Base-by-base conservation (phyloP, 2,888 invertebrate genomes). In the Parnassius smintheus region DNA sequence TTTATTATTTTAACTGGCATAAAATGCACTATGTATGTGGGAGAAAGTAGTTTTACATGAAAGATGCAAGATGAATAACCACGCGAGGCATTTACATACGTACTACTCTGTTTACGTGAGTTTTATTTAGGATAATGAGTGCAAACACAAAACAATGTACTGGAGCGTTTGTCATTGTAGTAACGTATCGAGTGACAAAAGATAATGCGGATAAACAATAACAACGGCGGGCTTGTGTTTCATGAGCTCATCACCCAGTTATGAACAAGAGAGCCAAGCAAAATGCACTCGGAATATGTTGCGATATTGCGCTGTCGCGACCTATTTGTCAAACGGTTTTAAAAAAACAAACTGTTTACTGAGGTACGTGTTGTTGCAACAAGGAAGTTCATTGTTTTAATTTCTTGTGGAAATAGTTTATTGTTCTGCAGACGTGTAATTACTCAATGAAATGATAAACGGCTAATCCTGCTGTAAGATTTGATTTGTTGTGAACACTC, bases 131-230 rank as follows among this genome's bases (percentile, higher is more conserved):
- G 54, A 42, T 60, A 54, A 53, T 57, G 60, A 62, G 25, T 61
- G 59, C 46, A 61, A 61, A 18, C 49, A 62, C 61, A 63, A 50
- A 67, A 59, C 44, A 50, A 61, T 65, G 62, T 61, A 53, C 58
- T 52, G 60, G 46, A 35, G 57, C 46, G 52, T 69, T 64, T 67
- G 62, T 61, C 53, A 72, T 67, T 67, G 63, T 68, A 69, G 52
- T 59, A 22, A 57, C 41, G 77, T 83, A 78, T 85, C 82, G 67
- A 69, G 71, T 85, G 69, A 70, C 81, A 74, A 64, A 71, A 78
- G 82, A 80, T 81, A 82, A 81, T 77, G 75, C 73, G 75, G 75
- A 74, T 76, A 76, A 77, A 80, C 75, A 80, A 75, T 80, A 78
- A 76, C 76, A 76, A 66, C 45, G 22, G 22, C 11, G 55, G 65